These are phyloP conservation scores for Ciconia stormi DNA, from an alignment of 2,113 vertebrate species.

Conservation along the genomic window DNA sequence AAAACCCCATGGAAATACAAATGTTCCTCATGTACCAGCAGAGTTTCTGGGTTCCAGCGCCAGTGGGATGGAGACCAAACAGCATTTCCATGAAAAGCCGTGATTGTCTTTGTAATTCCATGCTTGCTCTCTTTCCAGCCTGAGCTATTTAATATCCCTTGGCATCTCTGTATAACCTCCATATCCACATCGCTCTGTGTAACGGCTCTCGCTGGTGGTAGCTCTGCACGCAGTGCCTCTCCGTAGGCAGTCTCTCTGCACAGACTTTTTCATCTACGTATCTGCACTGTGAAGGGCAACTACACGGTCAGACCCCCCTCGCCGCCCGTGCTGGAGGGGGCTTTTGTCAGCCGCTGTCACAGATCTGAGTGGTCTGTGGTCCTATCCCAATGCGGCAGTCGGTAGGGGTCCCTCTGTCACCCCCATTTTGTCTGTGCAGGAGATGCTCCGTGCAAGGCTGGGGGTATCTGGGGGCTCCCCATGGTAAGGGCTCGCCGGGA, in stretches of 20 bases:
- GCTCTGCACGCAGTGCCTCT: not conserved
- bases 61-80: not conserved
- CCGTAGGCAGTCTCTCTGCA: not conserved
- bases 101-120: not conserved
- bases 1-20: not conserved
- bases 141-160: not conserved
- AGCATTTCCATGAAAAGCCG: not conserved
- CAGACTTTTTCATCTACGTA: not conserved
- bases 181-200: not conserved
- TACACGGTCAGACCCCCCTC: not conserved
- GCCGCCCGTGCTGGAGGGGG: accelerated
- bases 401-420: too few species aligned
- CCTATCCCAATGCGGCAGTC: not conserved
- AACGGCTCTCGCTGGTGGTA: not conserved
- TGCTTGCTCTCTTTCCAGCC: not conserved
- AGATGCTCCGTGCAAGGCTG: not conserved
- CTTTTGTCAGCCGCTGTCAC: accelerated
- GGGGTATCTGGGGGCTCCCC: not conserved
- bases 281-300: not conserved
- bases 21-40: not conserved
- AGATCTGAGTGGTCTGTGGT: not conserved
- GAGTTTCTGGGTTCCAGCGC: not conserved
- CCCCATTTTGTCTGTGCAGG: not conserved
- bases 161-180: not conserved
- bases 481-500: accelerated